phyloP scores from a whole-genome alignment of 2,113 vertebrate species.

The Cebus imitator region DNA sequence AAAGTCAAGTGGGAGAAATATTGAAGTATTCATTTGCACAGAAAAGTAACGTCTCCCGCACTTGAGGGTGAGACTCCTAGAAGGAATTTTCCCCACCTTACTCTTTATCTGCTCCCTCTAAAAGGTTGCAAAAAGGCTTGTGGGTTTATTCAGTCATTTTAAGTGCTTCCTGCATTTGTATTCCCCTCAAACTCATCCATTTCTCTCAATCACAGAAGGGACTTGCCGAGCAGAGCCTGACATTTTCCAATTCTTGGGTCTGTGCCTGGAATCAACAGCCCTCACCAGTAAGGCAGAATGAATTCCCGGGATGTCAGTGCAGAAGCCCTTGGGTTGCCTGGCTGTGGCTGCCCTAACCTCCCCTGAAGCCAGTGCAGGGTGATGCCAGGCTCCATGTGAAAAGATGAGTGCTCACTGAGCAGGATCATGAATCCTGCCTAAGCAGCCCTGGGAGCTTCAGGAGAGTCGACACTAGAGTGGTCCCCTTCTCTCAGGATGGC shows the following conservation, averaged over 20 bases:
- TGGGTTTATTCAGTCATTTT: neutral
- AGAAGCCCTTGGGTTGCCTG: neutral
- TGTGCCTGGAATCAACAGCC: slow-evolving; percentile 43
- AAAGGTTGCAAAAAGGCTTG: neutral
- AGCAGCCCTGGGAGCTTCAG: neutral
- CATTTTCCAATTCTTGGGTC: slow-evolving; percentile 61
- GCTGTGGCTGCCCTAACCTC: neutral
- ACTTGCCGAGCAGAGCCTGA: slow-evolving; percentile 44
- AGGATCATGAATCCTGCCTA: neutral
- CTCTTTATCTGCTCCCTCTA: neutral
- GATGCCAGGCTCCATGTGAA: neutral
- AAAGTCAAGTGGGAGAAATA: neutral
- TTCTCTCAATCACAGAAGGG: slow-evolving; percentile 40
- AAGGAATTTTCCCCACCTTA: no score
- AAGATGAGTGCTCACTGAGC: neutral
- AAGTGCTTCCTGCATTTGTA: slow-evolving; percentile 24
- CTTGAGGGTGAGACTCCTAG: neutral
- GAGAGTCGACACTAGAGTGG: neutral
- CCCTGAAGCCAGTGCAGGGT: neutral
- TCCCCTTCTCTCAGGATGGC: neutral
- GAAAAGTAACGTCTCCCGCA: neutral
- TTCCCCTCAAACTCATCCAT: neutral
- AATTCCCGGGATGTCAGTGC: neutral
- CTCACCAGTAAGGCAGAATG: neutral
- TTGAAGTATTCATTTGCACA: accelerated